Percentiles rank a stretch among this genome's conserved stretches.
Evolutionary conservation across 2,113 vertebrate genomes (phyloP).

Genomic region (Nymphicus hollandicus): DNA sequence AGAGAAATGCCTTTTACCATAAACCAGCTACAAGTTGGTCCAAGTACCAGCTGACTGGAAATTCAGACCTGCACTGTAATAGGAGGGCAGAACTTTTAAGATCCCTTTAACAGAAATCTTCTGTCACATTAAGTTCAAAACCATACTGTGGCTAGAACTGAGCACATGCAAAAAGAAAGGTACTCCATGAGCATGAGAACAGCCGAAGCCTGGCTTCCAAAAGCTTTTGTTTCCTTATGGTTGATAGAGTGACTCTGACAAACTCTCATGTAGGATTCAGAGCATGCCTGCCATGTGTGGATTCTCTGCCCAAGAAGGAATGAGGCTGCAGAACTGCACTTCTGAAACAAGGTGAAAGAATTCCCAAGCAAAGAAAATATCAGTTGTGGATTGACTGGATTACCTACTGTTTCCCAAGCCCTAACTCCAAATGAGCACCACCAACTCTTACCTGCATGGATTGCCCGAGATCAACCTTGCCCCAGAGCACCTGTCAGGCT

Average conservation of each 20-base stretch:
- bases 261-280: not conserved
- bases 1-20: not conserved
- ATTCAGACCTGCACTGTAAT: fast-evolving
- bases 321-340: not conserved
- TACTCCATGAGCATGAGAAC: fast-evolving
- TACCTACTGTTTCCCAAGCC: not conserved
- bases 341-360: not conserved
- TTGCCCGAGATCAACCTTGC: not conserved
- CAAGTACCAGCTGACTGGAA: not conserved
- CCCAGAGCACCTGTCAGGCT: not conserved
- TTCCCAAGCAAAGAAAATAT: not conserved
- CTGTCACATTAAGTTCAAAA: not conserved
- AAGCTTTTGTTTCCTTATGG: not conserved
- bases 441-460: not conserved
- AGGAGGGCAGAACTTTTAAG: not conserved
- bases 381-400: not conserved
- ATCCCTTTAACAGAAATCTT: not conserved
- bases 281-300: not conserved
- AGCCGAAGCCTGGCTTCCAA: not conserved
- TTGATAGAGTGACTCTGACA: not conserved
- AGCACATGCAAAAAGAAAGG: not conserved
- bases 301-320: not conserved
- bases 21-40: not conserved
- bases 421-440: not conserved
- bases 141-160: not conserved